These are phyloP conservation scores for Pterobdella sp. DNA, from an alignment of 2,888 invertebrate species.

Conservation along the genomic window DNA sequence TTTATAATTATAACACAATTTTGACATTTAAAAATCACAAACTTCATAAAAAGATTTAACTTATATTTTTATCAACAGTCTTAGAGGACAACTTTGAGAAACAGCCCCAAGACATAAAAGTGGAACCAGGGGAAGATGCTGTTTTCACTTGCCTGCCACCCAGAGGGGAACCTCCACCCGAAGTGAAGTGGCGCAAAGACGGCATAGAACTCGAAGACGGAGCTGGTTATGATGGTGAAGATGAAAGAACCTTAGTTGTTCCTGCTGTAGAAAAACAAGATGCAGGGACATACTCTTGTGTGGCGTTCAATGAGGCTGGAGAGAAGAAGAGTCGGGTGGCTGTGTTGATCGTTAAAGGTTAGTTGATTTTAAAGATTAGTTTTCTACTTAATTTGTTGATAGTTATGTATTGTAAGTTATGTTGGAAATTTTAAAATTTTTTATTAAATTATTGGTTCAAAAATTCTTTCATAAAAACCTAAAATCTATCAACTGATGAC, in stretches of 20 bases:
- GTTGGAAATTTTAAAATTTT: too few relatives aligned
- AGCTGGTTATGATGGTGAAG: conserved; percentile 9
- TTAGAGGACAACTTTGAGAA: conserved; percentile 79
- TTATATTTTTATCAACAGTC: conserved; percentile 58
- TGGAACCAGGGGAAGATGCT: conserved; percentile 61
- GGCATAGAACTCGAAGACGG: conserved; percentile 16
- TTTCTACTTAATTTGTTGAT: too few relatives aligned
- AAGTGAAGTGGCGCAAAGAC: conserved; percentile 79
- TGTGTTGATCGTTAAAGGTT: conserved; percentile 57
- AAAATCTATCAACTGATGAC: too few relatives aligned
- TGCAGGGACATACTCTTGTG: conserved; percentile 82
- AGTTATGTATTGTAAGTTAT: too few relatives aligned
- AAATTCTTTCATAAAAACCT: too few relatives aligned
- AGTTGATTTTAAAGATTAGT: too few relatives aligned
- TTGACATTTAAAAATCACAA: background rate
- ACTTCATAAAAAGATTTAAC: background rate
- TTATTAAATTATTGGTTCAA: too few relatives aligned
- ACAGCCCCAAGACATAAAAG: conserved; percentile 72
- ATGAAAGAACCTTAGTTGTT: conserved; percentile 74
- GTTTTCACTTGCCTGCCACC: conserved; percentile 81
- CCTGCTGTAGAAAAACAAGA: conserved; percentile 66
- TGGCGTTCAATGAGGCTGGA: conserved; percentile 83
- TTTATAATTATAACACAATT: background rate
- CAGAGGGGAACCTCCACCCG: conserved; percentile 78
- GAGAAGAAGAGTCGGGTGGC: conserved; percentile 66